Conservation (phyloP, 2,797 vertebrate genomes). For the Takifugu ocellatus region DNA sequence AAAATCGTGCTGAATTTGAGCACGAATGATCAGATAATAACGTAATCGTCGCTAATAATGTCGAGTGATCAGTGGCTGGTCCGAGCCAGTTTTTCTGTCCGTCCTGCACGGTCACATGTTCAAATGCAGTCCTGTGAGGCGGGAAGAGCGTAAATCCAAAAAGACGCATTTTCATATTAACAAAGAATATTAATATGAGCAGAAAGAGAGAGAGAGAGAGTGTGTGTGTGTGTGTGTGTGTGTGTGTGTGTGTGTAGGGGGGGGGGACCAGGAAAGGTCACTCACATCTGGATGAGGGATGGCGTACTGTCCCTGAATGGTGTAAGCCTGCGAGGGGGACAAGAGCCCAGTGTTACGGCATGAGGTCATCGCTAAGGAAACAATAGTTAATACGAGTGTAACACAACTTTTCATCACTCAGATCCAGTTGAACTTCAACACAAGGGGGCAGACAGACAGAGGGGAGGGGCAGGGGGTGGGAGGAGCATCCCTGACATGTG, state of each 20-base stretch:
- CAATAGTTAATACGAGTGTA: constrained; percentile 2
- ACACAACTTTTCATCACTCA: constrained; percentile 55
- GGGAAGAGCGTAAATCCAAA: constrained; percentile 68
- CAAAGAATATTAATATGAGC: constrained; percentile 90
- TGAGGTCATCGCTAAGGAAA: too few species aligned
- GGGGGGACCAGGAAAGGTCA: constrained; percentile 54
- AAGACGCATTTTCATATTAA: constrained; percentile 86
- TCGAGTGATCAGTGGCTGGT: too few species aligned
- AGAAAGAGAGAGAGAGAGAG: constrained; percentile 49
- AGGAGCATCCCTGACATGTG: neutral
- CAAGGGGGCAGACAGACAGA: constrained; percentile 39
- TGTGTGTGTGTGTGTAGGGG: constrained; percentile 13
- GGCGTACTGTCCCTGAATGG: constrained; percentile 98
- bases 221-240: too few species aligned
- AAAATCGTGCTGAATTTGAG: too few species aligned
- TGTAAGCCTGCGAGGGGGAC: constrained; percentile 85
- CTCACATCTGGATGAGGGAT: constrained; percentile 99
- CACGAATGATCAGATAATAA: too few species aligned
- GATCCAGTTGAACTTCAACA: constrained; percentile 69
- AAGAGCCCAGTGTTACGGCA: constrained; percentile 6
- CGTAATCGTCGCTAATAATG: too few species aligned
- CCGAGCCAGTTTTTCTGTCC: too few species aligned
- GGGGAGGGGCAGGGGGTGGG: constrained; percentile 11
- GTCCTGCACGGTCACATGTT: constrained; percentile 11
- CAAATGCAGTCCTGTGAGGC: constrained; percentile 86